Conservation (phyloP, 2,797 vertebrate genomes). For the Micrastur ruficollis region DNA sequence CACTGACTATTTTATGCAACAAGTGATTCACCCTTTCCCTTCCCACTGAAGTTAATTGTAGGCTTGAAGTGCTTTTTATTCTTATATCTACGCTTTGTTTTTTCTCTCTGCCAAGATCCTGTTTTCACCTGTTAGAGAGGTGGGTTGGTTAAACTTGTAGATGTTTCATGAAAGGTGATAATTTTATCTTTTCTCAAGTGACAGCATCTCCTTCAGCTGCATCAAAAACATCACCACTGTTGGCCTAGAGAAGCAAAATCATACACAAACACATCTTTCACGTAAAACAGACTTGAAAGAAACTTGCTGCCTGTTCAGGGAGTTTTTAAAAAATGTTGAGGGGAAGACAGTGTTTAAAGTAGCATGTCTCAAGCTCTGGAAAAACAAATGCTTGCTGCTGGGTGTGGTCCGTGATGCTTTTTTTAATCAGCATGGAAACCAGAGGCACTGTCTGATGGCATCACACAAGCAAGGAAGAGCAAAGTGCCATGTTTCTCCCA, state of each 20-base stretch:
- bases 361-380: background rate
- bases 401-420: background rate
- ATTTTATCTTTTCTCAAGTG: slow-evolving; percentile 50
- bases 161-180: slow-evolving; percentile 57
- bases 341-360: background rate
- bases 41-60: slow-evolving; percentile 3
- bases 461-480: background rate
- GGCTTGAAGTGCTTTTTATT: slow-evolving; percentile 32
- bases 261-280: slow-evolving; percentile 25
- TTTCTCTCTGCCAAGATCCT: background rate
- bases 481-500: background rate
- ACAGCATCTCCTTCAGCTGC: slow-evolving; percentile 27
- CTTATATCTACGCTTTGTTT: background rate
- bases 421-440: background rate
- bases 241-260: slow-evolving; percentile 34
- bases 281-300: slow-evolving; percentile 24
- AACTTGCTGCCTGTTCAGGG: background rate
- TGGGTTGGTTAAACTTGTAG: slow-evolving; percentile 21
- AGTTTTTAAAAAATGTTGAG: background rate
- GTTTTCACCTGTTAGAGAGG: slow-evolving; percentile 17
- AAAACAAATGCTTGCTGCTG: background rate
- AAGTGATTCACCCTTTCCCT: background rate
- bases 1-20: background rate
- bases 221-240: slow-evolving; percentile 34
- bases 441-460: background rate